Evolutionary conservation across 2,797 vertebrate genomes (phyloP), one percentile per base, ranked within the genome.

Genomic region (Octomys mimax): DNA sequence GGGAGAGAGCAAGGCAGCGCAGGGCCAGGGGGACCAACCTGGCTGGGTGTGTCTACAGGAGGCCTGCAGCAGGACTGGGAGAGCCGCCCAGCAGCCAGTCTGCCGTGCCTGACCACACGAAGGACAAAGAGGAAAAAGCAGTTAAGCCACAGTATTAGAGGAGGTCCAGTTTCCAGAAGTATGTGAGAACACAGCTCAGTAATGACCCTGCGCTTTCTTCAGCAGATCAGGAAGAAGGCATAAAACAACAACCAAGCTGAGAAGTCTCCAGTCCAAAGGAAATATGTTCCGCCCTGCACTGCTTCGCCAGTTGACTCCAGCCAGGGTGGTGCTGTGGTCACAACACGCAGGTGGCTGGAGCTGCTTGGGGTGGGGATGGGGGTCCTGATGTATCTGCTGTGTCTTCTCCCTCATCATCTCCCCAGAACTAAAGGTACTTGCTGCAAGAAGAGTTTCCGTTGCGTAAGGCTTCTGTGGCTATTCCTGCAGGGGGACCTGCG

Each of bases 261-360:
- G 52, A 82, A 59, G 24, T 36, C 24, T 52, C 68, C 33, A n/a
- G 2, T 39, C 49, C 42, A 73, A 36, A 33, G 18, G 5, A 0
- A 87, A 12, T 12, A 9, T 54, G 52, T 31, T 39, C 21, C 22
- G 1, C 57, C 0, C 0, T 21, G 10, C 21, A 7, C 7, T n/a
- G 36, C 68, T 46, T 36, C 81, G 26, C 26, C 68, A 61, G 59
- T 31, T 79, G 33, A n/a, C 21, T 62, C 42, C 7, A 42, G 42
- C 49, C 49, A 21, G 19, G 3, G 4, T 21, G 49, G 26, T 0
- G 0, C n/a, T 16, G 24, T 1, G 13, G 18, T 31, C 1, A 0
- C 12, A 10, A 42, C 5, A 10, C 0, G 2, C 19, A 28, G 13
- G 12, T 21, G 0, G 2, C 0, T 3, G 9, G 64, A 31, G 36